A percentile compares a stretch with the other conserved stretches of the same genome.
These are phyloP conservation scores for Nycticryphes semicollaris DNA, from an alignment of 2,113 vertebrate genomes.

Conservation along the genomic window DNA sequence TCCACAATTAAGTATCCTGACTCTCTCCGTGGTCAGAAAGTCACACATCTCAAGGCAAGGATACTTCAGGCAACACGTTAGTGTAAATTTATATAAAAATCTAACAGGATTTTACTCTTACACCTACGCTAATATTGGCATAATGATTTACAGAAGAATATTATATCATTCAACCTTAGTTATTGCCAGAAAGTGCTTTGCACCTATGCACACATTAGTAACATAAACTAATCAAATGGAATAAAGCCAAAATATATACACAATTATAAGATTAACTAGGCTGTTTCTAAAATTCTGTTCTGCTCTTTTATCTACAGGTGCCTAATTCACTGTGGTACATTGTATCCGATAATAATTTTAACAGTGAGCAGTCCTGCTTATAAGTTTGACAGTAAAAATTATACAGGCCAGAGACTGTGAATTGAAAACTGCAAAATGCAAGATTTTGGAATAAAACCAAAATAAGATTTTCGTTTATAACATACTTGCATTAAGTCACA, in stretches of 20 bases:
- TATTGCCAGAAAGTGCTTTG: not conserved
- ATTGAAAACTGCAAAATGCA: not conserved
- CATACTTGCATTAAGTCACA: fast-evolving
- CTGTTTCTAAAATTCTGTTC: not conserved
- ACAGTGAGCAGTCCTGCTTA: not conserved
- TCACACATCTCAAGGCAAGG: not conserved
- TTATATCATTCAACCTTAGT: not conserved
- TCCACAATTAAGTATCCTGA: not conserved
- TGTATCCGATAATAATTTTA: not conserved
- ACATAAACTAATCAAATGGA: not conserved
- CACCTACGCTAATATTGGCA: too few relatives aligned
- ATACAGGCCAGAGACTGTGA: not conserved
- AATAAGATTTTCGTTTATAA: not conserved
- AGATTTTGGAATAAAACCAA: not conserved
- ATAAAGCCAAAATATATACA: not conserved
- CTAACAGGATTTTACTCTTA: not conserved
- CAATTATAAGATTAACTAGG: not conserved
- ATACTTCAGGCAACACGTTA: not conserved
- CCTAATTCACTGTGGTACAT: not conserved
- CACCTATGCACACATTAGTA: not conserved
- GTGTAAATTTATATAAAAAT: not conserved
- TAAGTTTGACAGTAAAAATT: not conserved
- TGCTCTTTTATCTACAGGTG: not conserved
- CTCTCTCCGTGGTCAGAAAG: not conserved
- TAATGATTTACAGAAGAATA: not conserved